phyloP scores from a whole-genome alignment of 1,140 invertebrate genomes.

The Meloidogyne exigua region DNA sequence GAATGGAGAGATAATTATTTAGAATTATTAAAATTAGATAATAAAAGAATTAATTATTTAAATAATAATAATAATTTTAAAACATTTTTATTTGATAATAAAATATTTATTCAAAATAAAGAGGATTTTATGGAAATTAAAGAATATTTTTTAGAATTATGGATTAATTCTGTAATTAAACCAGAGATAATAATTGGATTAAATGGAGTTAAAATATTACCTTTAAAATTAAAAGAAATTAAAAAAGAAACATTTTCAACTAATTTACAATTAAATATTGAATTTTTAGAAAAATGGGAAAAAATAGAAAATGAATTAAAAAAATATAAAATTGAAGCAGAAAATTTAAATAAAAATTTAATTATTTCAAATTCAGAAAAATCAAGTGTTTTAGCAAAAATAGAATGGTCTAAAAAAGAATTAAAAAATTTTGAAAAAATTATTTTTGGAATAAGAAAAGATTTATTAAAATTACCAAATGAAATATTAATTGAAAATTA shows the following conservation, averaged over 20 bases:
- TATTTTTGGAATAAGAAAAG: not conserved
- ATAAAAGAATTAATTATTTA: not conserved
- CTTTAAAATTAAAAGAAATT: not conserved
- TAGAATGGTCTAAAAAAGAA: not conserved
- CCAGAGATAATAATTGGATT: conserved; percentile 1
- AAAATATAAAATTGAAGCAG: not conserved
- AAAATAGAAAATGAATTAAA: not conserved
- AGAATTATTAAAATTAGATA: conserved; percentile 2
- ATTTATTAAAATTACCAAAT: conserved; percentile 5
- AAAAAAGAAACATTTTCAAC: not conserved
- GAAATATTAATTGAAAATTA: conserved; percentile 1
- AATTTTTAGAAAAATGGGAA: not conserved
- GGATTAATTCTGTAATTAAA: not conserved
- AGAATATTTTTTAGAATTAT: not conserved
- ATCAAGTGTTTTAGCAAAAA: not conserved
- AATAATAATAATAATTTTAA: not conserved
- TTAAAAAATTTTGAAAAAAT: not conserved
- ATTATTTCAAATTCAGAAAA: not conserved
- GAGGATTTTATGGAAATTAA: not conserved
- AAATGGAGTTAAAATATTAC: not conserved
- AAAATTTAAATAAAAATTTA: not conserved
- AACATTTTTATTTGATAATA: conserved; percentile 6
- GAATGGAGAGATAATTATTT: not conserved
- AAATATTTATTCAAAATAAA: not conserved
- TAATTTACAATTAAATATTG: conserved; percentile 10